Evolutionary conservation across 2,888 invertebrate species (phyloP).

Genomic region (Amblyjoppa fuscipennis): DNA sequence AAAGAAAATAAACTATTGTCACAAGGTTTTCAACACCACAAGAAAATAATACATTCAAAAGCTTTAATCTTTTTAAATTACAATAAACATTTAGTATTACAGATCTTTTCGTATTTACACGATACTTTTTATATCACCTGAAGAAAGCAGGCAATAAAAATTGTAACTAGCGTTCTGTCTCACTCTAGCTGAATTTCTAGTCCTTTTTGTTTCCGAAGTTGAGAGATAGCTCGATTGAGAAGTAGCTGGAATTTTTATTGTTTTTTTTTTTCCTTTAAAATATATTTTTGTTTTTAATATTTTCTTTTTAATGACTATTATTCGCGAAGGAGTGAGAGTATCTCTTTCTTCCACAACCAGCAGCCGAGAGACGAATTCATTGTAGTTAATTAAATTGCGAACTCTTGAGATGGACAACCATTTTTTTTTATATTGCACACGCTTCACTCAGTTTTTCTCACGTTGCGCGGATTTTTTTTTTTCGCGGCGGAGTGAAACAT

Average conservation of each 20-base stretch:
- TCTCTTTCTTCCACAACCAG: constrained; percentile 55
- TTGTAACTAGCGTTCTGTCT: constrained; percentile 66
- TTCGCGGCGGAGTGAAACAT: constrained; percentile 42
- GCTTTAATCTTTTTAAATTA: constrained; percentile 83
- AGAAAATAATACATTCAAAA: constrained; percentile 78
- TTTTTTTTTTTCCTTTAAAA: constrained; percentile 3
- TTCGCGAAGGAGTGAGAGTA: constrained; percentile 51
- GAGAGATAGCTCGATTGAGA: constrained; percentile 57
- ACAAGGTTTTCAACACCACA: constrained; percentile 38
- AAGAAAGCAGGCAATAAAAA: constrained; percentile 73
- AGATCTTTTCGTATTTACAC: constrained; percentile 72
- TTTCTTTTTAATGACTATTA: constrained; percentile 48
- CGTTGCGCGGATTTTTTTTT: constrained; percentile 32
- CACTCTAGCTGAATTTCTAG: constrained; percentile 56
- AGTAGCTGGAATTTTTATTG: constrained; percentile 49
- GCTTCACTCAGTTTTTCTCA: constrained; percentile 40
- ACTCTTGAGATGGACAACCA: constrained; percentile 44
- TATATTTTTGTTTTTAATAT: constrained; percentile 25
- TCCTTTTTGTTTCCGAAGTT: constrained; percentile 39
- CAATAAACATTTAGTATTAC: constrained; percentile 82
- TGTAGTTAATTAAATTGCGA: constrained; percentile 27
- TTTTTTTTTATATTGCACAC: constrained; percentile 65
- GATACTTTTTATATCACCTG: constrained; percentile 73
- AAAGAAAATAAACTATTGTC: constrained; percentile 22
- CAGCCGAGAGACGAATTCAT: constrained; percentile 52